Evolutionary conservation across 2,888 invertebrate genomes (phyloP), one percentile per base, ranked within the genome.

Genomic region (Aquatica leii): DNA sequence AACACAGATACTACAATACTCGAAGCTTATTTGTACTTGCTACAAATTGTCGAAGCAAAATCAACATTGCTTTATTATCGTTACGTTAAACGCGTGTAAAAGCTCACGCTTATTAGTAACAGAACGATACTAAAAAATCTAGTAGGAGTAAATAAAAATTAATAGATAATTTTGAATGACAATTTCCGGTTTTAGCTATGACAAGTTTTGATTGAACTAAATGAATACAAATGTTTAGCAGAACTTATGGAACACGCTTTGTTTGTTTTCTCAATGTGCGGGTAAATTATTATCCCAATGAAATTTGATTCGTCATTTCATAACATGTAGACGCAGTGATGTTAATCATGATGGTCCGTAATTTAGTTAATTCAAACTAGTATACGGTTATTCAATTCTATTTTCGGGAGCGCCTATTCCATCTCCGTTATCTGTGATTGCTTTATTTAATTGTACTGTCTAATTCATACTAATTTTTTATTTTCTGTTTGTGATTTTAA

Each of bases 261-360:
- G 75, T 77, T 77, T 78, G 74, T 76, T 76, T 76, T 73, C 71
- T 73, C 70, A 74, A 70, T 71, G 74, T 78, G 77, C 77, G 77
- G 78, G 77, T 73, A 72, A 78, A 76, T 77, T 76, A 77, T 77
- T 71, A 71, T 76, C 75, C 75, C 74, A 74, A 76, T 78, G 78
- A 77, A 78, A 78, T 72, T 75, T 71, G 75, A 78, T 76, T 72
- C 74, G 70, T 66, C 68, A 73, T 72, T 74, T 73, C 74, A 75
- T 70, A 77, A 75, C 74, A 75, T 71, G 52, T 51, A 67, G 53
- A 62, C 68, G 66, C 70, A 68, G 66, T 69, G 71, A 71, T 62
- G 66, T 72, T 73, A 71, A 64, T 67, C 65, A 71, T 74, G 69
- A 68, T 61, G 60, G 60, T 48, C 40, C 60, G 48, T 61, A 65